These are phyloP conservation scores for Tachycineta bicolor DNA, from an alignment of 2,113 vertebrate species.

Conservation along the genomic window DNA sequence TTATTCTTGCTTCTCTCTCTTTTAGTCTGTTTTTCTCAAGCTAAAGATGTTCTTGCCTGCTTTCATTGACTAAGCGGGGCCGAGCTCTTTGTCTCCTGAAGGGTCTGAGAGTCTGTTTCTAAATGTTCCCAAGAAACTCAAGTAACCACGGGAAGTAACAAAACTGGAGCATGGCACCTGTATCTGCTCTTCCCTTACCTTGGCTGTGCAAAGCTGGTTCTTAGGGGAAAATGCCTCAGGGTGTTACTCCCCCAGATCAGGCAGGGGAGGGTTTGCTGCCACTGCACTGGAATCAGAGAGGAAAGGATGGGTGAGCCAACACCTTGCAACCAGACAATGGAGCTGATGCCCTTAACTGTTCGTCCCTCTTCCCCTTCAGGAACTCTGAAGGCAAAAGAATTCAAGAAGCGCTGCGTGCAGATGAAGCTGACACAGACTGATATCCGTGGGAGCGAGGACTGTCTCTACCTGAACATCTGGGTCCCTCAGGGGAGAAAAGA, in stretches of 20 bases:
- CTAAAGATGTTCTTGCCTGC: neutral
- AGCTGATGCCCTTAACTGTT: neutral
- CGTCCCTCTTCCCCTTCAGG: constrained; percentile 60
- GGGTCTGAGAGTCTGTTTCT: neutral
- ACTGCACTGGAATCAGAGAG: neutral
- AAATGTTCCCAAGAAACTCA: neutral
- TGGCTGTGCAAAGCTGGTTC: neutral
- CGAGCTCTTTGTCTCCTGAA: neutral
- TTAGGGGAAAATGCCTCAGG: neutral
- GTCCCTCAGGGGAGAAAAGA: constrained; percentile 80
- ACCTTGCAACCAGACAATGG: neutral
- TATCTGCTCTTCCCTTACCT: neutral
- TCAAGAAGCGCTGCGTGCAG: constrained; percentile 82
- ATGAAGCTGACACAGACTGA: constrained; percentile 70
- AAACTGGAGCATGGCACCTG: neutral
- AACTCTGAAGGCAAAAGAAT: constrained; percentile 77
- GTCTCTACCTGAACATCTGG: constrained; percentile 97
- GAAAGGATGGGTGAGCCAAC: neutral
- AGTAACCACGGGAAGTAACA: neutral
- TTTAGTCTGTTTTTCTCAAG: neutral
- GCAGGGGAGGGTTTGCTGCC: neutral
- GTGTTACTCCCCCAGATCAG: neutral
- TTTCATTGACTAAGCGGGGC: neutral
- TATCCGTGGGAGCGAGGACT: constrained; percentile 83
- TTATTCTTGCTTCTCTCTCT: neutral